Conservation (phyloP, 2,888 invertebrate genomes). For the Athripsodes cinereus region DNA sequence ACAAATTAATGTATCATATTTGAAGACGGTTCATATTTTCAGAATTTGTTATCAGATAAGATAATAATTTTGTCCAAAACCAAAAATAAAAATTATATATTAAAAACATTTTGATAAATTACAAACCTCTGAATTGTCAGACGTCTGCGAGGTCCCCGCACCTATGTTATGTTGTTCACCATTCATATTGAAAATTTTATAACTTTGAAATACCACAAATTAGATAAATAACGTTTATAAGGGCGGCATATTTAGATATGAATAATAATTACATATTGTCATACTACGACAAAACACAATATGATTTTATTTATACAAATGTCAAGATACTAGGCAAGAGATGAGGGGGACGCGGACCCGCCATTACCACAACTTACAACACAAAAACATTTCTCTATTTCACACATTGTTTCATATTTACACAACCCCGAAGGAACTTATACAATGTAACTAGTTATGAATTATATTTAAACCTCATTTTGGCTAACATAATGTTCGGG, state of each 20-base stretch:
- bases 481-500: neutral
- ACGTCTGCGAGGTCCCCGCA: slow-evolving; percentile 54
- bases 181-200: slow-evolving; percentile 41
- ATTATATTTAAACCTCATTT: neutral
- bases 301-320: neutral
- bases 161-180: slow-evolving; percentile 51
- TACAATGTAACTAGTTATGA: neutral
- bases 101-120: no score
- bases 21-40: no score
- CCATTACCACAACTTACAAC: slow-evolving; percentile 53
- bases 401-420: slow-evolving; percentile 16
- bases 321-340: slow-evolving; percentile 40
- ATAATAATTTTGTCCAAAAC: no score
- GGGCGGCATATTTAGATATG: neutral
- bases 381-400: slow-evolving; percentile 42
- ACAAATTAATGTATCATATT: no score
- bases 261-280: neutral
- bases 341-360: slow-evolving; percentile 64
- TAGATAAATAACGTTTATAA: neutral
- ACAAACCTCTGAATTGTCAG: slow-evolving; percentile 49
- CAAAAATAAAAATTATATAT: no score
- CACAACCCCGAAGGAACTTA: neutral
- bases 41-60: no score
- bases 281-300: neutral
- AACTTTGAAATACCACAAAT: slow-evolving; percentile 28